phyloP scores from a whole-genome alignment of 2,113 vertebrate species.

The Chloropsis cyanopogon region DNA sequence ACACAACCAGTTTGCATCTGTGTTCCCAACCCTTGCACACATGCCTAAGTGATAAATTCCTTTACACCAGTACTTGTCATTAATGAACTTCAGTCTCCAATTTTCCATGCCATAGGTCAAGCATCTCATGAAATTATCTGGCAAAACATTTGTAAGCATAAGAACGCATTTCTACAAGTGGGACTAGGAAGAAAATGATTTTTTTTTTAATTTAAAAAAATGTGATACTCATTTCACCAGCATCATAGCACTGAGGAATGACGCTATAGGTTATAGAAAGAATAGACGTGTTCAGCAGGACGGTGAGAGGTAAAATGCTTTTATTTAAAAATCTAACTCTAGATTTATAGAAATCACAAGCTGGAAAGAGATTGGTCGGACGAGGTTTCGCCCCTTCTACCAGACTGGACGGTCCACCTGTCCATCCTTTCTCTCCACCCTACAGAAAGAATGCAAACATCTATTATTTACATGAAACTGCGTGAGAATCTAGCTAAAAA shows the following conservation, averaged over 20 bases:
- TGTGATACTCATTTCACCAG: neutral
- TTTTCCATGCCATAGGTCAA: neutral
- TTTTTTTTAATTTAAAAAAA: neutral
- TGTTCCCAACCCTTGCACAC: neutral
- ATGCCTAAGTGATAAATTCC: neutral
- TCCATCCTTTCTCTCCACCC: no score
- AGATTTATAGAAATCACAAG: no score
- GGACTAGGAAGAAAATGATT: neutral
- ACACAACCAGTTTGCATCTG: neutral
- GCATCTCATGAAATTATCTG: neutral
- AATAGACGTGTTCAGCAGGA: no score
- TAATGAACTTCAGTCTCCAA: neutral
- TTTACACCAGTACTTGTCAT: neutral
- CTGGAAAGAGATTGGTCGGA: no score
- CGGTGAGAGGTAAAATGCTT: no score
- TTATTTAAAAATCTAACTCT: no score
- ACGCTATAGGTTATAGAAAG: no score
- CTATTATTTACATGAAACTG: no score
- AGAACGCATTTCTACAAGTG: neutral
- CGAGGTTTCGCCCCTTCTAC: no score
- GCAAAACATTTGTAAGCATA: neutral
- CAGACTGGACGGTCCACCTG: no score
- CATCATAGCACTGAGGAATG: fast-evolving
- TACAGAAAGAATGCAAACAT: no score
- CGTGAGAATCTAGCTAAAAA: no score